Evolutionary conservation across 2,797 vertebrate genomes (phyloP), one percentile per base, ranked within the genome.

Genomic region (Tragopan temminckii): DNA sequence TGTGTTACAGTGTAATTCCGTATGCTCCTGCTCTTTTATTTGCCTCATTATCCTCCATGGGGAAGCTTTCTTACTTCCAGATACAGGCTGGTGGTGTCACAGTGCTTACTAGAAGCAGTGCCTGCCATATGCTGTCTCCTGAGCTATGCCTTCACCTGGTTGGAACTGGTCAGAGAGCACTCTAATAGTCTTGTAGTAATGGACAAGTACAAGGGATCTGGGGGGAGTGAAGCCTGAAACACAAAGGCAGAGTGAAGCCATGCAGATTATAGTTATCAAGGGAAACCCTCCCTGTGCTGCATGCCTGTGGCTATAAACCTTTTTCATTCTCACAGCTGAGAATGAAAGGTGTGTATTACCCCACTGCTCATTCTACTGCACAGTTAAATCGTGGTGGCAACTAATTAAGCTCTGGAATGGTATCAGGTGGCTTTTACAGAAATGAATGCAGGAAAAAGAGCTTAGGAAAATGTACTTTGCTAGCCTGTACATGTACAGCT

Each of bases 101-200:
- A 10, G 13, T 4, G 2, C 3, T 33, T 52, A 46, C 15, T 13
- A 85, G 42, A 52, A 81, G 55, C 25, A n/a, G 12, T 25, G 61
- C 31, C 11, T 36, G 67, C 43, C 16, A 33, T 1, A 29, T 0
- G 0, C 23, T 67, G 76, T 13, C 8, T 20, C n/a, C 45, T n/a
- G 25, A 4, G 25, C 23, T 35, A 14, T 21, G 23, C 27, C 13
- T 53, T 70, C 24, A 43, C 42, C 88, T 33, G 5, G 16, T 25
- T 29, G 43, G 46, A 80, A 66, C 11, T 36, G 43, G 3, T 9
- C 40, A 36, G 33, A 31, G 11, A 64, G 40, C 13, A 13, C 1
- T 11, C 21, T 38, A 36, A 35, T 9, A 14, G n/a, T 19, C n/a
- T 48, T 19, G 40, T 15, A 70, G 40, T 19, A n/a, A 62, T 1